phyloP scores from a whole-genome alignment of 2,113 vertebrate species.

The Ctenodactylus gundi region DNA sequence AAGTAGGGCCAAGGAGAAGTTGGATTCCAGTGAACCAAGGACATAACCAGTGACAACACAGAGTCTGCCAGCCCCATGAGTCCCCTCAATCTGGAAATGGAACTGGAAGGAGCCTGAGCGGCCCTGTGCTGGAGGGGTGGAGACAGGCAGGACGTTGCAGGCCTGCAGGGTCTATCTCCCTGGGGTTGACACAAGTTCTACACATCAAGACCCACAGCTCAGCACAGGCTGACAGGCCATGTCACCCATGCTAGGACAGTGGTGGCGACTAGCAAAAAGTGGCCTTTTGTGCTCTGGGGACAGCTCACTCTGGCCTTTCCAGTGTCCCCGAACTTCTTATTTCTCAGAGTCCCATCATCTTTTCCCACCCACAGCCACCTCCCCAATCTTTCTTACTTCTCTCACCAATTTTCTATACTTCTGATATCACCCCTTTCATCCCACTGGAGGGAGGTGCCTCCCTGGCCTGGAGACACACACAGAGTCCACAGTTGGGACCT shows the following conservation, averaged over 20 bases:
- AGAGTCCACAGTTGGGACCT: not conserved
- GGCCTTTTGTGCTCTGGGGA: not conserved
- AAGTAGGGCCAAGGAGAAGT: not conserved
- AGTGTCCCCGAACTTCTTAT: not conserved
- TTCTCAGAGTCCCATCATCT: not conserved
- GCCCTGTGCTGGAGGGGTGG: not conserved
- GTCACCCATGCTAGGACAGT: not conserved
- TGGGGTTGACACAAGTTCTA: not conserved
- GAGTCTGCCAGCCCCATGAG: not conserved
- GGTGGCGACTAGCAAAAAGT: not conserved
- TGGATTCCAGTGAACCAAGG: not conserved
- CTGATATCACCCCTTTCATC: not conserved
- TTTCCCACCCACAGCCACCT: not conserved
- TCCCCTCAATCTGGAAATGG: not conserved
- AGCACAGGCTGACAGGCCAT: fast-evolving
- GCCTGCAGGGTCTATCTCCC: not conserved
- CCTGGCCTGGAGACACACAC: not conserved
- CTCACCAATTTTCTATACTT: not conserved
- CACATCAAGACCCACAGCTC: not conserved
- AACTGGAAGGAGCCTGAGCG: not conserved
- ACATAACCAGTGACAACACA: not conserved
- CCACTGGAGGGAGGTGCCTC: not conserved
- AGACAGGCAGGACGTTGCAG: not conserved
- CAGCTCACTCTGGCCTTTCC: not conserved
- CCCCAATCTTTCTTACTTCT: not conserved